Conservation (phyloP, 2,888 invertebrate species). For the Onchidella celtica region DNA sequence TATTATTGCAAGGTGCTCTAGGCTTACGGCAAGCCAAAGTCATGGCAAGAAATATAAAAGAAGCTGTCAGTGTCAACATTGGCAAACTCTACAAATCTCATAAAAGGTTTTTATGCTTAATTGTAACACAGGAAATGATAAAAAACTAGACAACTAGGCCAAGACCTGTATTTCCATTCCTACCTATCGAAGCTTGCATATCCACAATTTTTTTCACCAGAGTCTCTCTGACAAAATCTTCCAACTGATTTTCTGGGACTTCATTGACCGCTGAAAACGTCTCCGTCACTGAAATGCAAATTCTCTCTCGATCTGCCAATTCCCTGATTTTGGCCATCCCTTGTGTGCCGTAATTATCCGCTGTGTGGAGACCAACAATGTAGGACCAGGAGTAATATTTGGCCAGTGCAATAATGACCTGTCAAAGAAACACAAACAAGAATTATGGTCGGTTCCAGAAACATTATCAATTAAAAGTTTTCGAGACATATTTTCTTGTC, state of each 20-base stretch:
- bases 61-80: no score
- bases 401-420: slow-evolving; percentile 55
- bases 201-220: background rate
- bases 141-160: no score
- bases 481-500: background rate
- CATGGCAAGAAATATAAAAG: no score
- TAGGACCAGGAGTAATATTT: slow-evolving; percentile 64
- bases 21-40: no score
- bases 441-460: background rate
- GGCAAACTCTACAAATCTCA: no score
- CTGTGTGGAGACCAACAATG: slow-evolving; percentile 63
- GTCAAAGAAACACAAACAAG: background rate
- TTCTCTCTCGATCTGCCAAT: slow-evolving; percentile 13
- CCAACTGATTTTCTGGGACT: background rate
- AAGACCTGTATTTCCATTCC: no score
- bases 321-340: slow-evolving; percentile 38
- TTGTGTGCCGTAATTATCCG: slow-evolving; percentile 62
- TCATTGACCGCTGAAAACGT: background rate
- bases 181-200: background rate
- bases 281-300: slow-evolving; percentile 12
- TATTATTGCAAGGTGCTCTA: no score
- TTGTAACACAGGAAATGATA: no score
- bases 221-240: slow-evolving; percentile 3
- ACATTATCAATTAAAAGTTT: background rate
- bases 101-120: no score